Conservation (phyloP, 2,888 invertebrate species). For the Petrolisthes cinctipes region DNA sequence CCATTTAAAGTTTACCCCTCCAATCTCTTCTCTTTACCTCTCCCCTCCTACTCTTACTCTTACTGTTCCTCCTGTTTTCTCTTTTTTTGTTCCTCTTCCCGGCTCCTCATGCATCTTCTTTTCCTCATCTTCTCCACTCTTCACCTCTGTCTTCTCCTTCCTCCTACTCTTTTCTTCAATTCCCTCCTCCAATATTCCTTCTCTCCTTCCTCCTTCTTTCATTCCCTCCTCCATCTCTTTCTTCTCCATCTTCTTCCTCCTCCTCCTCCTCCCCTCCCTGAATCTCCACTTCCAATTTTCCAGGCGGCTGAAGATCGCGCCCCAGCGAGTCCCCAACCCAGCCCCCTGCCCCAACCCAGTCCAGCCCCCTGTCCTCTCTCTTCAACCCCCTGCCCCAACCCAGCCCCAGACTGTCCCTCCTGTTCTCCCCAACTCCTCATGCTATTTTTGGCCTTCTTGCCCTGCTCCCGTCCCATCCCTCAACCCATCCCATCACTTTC, state of each 20-base stretch:
- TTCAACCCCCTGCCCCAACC: neutral
- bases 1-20: neutral
- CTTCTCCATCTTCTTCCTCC: neutral
- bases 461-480: neutral
- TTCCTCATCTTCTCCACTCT: constrained; percentile 16
- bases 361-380: neutral
- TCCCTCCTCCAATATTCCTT: neutral
- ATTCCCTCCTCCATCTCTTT: constrained; percentile 1
- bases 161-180: neutral
- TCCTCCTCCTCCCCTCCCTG: constrained; percentile 15
- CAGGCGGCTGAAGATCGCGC: constrained; percentile 54
- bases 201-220: neutral
- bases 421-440: neutral
- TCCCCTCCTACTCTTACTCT: constrained; percentile 8
- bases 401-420: neutral
- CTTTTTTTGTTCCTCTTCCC: constrained; percentile 3
- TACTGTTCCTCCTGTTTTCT: neutral
- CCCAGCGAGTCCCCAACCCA: constrained; percentile 38
- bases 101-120: neutral
- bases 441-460: neutral
- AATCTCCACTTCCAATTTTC: constrained; percentile 50
- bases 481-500: neutral
- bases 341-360: constrained; percentile 17
- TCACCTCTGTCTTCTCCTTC: neutral
- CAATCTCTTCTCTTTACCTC: neutral